Percentiles rank a stretch among this genome's conserved stretches.
Conservation (phyloP, 2,797 vertebrate genomes). For the Anabas testudineus region DNA sequence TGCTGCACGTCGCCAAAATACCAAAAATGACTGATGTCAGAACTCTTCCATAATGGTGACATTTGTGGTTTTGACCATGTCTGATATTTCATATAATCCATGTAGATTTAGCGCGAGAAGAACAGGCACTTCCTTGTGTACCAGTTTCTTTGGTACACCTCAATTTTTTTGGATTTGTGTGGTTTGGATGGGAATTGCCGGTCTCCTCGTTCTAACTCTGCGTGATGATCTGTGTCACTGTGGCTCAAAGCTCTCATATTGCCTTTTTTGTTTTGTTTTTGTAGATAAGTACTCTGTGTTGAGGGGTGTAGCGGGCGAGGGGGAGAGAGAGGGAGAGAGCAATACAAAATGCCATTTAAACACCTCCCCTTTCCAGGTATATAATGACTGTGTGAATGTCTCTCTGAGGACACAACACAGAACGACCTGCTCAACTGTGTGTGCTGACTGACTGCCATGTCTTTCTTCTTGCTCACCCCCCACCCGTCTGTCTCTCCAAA, state of each 20-base stretch:
- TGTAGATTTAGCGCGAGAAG: constrained; percentile 76
- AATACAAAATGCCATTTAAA: constrained; percentile 88
- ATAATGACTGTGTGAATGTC: constrained; percentile 80
- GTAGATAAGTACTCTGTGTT: constrained; percentile 91
- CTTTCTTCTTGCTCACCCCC: constrained; percentile 85
- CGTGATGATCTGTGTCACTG: constrained; percentile 77
- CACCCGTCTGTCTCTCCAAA: constrained; percentile 78
- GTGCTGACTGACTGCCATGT: constrained; percentile 86
- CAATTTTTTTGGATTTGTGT: constrained; percentile 23
- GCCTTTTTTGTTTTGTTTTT: constrained; percentile 85
- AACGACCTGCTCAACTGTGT: constrained; percentile 80
- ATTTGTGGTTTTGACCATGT: constrained; percentile 80
- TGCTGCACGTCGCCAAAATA: background rate
- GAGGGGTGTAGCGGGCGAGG: constrained; percentile 86
- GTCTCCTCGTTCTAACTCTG: constrained; percentile 74
- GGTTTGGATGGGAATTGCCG: constrained; percentile 39
- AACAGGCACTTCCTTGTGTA: constrained; percentile 55
- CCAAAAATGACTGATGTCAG: constrained; percentile 60
- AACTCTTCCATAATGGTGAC: constrained; percentile 77
- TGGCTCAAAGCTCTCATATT: constrained; percentile 80
- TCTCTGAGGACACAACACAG: constrained; percentile 79
- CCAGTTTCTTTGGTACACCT: constrained; percentile 17
- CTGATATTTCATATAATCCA: constrained; percentile 68
- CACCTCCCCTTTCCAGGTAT: constrained; percentile 89
- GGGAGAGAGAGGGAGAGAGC: constrained; percentile 80